phyloP scores from a whole-genome alignment of 2,888 invertebrate genomes.

The Punctoribates punctum region DNA sequence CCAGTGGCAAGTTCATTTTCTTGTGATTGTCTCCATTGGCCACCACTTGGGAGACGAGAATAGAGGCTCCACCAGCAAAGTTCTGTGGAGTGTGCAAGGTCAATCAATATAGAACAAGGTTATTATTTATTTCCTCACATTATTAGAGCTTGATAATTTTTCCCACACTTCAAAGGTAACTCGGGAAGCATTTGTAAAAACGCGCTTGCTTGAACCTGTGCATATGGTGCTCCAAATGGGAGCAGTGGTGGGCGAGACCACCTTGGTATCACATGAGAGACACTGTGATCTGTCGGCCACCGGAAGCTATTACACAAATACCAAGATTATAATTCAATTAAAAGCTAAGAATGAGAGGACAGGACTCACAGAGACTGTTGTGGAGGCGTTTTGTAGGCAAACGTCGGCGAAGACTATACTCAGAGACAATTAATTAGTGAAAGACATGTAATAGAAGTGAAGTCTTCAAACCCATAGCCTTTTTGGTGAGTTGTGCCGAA shows the following conservation, averaged over 20 bases:
- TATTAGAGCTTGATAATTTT: too few relatives aligned
- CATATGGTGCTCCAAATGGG: slow-evolving; percentile 31
- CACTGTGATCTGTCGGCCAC: slow-evolving; percentile 11
- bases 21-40: slow-evolving; percentile 33
- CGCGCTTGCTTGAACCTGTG: background rate
- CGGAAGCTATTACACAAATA: slow-evolving; percentile 18
- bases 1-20: background rate
- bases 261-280: slow-evolving; percentile 24
- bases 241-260: background rate
- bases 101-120: too few relatives aligned
- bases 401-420: slow-evolving; percentile 31
- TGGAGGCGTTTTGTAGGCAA: slow-evolving; percentile 27
- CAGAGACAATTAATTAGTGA: background rate
- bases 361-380: slow-evolving; percentile 28
- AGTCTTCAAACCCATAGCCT: slow-evolving; percentile 14
- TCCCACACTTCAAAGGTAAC: slow-evolving; percentile 39
- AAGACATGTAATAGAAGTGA: background rate
- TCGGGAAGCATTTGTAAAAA: background rate
- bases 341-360: background rate
- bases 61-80: slow-evolving; percentile 26
- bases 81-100: background rate
- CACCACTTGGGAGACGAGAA: slow-evolving; percentile 22
- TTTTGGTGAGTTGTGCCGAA: slow-evolving; percentile 4
- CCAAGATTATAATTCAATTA: background rate
- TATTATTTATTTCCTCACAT: too few relatives aligned